Evolutionary conservation across 2,113 vertebrate genomes (phyloP).

Genomic region (Rhagologus leucostigma): DNA sequence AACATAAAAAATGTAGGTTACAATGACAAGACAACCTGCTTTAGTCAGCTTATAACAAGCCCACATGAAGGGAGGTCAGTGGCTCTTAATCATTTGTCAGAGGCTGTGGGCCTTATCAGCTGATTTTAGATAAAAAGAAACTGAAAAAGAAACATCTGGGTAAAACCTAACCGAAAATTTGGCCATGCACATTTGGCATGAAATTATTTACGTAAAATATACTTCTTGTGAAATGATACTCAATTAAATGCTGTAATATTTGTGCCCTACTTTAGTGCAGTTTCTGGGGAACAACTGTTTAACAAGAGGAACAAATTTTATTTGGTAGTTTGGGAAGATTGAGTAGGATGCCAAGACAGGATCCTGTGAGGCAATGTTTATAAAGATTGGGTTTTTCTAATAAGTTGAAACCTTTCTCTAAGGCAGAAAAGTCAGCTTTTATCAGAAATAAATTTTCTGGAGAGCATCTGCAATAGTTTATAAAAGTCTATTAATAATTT

Average conservation of each 20-base stretch:
- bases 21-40: neutral
- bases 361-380: neutral
- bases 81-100: constrained; percentile 31
- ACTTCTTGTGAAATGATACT: neutral
- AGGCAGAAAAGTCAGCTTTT: neutral
- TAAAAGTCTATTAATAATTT: neutral
- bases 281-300: neutral
- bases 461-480: neutral
- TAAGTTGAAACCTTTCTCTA: neutral
- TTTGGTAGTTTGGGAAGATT: neutral
- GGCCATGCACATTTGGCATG: neutral
- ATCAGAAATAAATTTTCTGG: neutral
- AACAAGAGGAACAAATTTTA: neutral
- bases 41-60: neutral
- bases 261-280: neutral
- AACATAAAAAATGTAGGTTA: neutral
- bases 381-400: neutral
- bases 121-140: constrained; percentile 12
- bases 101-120: neutral
- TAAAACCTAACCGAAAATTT: neutral
- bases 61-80: neutral
- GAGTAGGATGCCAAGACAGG: neutral
- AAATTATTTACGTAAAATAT: neutral
- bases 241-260: neutral
- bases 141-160: neutral